A percentile compares a stretch with the other conserved stretches of the same genome.
Conservation (phyloP, 2,797 vertebrate species). For the Falco biarmicus region DNA sequence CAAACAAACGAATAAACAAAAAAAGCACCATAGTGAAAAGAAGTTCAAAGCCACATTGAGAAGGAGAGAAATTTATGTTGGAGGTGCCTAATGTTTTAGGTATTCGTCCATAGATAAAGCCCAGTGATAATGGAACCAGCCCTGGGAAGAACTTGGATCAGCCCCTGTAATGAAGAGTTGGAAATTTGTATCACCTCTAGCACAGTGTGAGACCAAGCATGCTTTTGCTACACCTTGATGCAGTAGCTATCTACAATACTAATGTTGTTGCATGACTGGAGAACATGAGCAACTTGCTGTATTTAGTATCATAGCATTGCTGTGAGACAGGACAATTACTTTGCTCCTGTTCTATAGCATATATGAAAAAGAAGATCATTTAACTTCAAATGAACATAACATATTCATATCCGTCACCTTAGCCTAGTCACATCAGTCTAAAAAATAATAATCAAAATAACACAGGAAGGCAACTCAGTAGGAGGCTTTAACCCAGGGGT, state of each 20-base stretch:
- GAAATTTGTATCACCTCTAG: neutral
- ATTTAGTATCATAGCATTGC: neutral
- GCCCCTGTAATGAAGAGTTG: neutral
- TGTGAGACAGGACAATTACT: neutral
- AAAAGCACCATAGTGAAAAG: rapidly evolving
- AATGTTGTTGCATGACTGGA: rapidly evolving
- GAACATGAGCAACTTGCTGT: neutral
- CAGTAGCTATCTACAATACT: neutral
- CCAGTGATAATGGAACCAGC: neutral
- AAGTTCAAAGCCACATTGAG: neutral
- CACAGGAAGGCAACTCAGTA: neutral
- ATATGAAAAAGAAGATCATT: neutral
- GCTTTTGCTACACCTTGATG: neutral
- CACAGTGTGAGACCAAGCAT: neutral
- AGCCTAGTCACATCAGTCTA: neutral
- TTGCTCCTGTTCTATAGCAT: neutral
- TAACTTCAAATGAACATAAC: neutral
- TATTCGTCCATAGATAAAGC: neutral
- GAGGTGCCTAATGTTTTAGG: neutral
- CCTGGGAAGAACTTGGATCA: neutral
- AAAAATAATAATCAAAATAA: neutral
- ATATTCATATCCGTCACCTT: neutral
- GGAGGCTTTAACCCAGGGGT: neutral
- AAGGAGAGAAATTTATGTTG: neutral
- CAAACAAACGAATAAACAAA: neutral